Conservation (phyloP, 2,113 vertebrate species). For the Chrysemys picta region DNA sequence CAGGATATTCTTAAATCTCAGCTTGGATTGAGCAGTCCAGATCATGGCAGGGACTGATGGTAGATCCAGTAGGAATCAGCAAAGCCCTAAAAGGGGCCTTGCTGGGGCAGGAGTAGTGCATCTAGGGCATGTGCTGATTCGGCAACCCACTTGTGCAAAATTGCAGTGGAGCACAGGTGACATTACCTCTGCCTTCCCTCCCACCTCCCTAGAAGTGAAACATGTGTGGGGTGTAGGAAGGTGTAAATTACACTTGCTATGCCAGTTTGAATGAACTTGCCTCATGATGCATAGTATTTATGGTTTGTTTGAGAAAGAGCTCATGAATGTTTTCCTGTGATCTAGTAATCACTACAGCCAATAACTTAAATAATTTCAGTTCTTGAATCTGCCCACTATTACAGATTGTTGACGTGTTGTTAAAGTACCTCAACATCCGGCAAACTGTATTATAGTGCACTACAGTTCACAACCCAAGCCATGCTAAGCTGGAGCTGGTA, state of each 20-base stretch:
- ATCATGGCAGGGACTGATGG: neutral
- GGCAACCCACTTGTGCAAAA: neutral
- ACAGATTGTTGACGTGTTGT: neutral
- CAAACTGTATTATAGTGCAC: neutral
- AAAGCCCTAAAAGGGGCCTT: neutral
- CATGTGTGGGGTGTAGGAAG: neutral
- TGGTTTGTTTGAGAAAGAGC: neutral
- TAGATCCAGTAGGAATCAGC: fast-evolving
- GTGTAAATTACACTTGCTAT: fast-evolving
- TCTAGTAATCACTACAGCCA: conserved; percentile 1
- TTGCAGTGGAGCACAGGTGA: neutral
- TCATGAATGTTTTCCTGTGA: neutral
- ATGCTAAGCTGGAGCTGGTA: neutral
- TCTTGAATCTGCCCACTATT: neutral
- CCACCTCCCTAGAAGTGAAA: fast-evolving
- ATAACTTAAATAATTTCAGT: neutral
- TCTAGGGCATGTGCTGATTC: neutral
- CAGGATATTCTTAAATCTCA: neutral
- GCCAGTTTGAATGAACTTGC: neutral
- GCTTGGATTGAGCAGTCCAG: neutral
- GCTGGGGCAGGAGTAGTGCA: fast-evolving
- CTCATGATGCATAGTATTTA: neutral
- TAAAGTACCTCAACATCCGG: neutral
- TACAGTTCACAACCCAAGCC: neutral
- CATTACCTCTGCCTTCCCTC: neutral